Base-by-base conservation (phyloP, 2,113 vertebrate genomes). In the Arothron firmamentum region DNA sequence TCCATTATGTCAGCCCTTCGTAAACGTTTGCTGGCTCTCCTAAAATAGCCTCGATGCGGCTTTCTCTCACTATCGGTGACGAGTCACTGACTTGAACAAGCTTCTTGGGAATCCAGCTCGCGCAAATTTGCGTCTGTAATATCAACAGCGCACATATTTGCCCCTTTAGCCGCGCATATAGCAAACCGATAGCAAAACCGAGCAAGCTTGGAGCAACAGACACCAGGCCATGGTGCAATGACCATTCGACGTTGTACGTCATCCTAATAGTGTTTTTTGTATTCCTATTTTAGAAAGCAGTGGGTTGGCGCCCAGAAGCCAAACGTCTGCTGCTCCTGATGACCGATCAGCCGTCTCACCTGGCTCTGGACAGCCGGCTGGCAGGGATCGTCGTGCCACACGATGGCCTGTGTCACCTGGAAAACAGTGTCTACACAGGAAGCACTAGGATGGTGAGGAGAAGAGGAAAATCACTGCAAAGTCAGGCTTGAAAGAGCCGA, bases 261-360 rank as follows among this genome's bases (percentile, higher is more conserved):
- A 14, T 17, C 43, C 43, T 14, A 4, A 15, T 45, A 14, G 43
- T 15, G 4, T 45, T 17, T 28, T 21, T 11, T 21, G 1, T 17
- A 6, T 59, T 12, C 72, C 20, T 50, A 12, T 25, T 23, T 58
- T 76, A 99, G 96, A 89, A 79, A 77, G 92, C 94, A 12, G 92
- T 98, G 72, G 96, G 96, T 52, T 99, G 97, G 97, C 86, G 97
- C 25, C 91, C 93, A 20, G 94, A 95, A 85, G 95, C 97, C 45
- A 98, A 97, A 64, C 92, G 91, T 56, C 89, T 99, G 48, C 88
- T 99, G 72, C 91, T 99, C 57, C 87, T 99, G 74, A 98, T 98
- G 96, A 99, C 97, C 1, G 97, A 99, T 87, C 94, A 98, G 86
- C 94, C 95, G 2, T 99, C 96, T 73, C 97, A 99, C 82, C 91